phyloP scores from a whole-genome alignment of 64 coral and sea anemone species.

The Acropora yongei region DNA sequence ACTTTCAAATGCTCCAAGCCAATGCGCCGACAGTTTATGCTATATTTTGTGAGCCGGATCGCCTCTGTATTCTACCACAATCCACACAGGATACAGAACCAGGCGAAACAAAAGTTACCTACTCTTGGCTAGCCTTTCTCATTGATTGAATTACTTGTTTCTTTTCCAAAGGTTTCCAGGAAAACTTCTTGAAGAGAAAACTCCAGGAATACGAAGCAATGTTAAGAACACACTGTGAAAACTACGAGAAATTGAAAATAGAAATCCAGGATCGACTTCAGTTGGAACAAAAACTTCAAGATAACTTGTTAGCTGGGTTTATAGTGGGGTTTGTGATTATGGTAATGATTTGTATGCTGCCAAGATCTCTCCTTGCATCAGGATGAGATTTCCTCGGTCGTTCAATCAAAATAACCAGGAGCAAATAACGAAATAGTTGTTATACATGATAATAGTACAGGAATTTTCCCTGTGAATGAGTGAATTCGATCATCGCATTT shows the following conservation, averaged over 20 bases:
- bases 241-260: constrained; percentile 7
- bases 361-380: constrained; percentile 16
- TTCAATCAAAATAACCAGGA: neutral
- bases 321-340: constrained; percentile 57
- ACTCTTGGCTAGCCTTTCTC: no score
- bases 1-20: neutral
- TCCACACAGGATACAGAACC: no score
- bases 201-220: constrained; percentile 25
- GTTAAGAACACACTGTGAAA: constrained; percentile 3
- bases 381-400: neutral
- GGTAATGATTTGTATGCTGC: constrained; percentile 46
- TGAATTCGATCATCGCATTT: no score
- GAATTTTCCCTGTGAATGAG: no score
- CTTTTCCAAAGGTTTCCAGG: constrained; percentile 27
- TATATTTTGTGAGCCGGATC: no score
- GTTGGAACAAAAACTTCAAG: constrained; percentile 25
- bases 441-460: no score
- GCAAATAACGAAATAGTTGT: neutral
- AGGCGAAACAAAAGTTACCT: no score
- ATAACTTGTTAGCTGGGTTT: constrained; percentile 52
- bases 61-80: no score
- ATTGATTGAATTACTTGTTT: neutral
- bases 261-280: constrained; percentile 31
- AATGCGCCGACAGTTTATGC: no score
- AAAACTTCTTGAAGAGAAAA: constrained; percentile 6